phyloP scores from a whole-genome alignment of 2,797 vertebrate genomes.

The Simalia tracyae region DNA sequence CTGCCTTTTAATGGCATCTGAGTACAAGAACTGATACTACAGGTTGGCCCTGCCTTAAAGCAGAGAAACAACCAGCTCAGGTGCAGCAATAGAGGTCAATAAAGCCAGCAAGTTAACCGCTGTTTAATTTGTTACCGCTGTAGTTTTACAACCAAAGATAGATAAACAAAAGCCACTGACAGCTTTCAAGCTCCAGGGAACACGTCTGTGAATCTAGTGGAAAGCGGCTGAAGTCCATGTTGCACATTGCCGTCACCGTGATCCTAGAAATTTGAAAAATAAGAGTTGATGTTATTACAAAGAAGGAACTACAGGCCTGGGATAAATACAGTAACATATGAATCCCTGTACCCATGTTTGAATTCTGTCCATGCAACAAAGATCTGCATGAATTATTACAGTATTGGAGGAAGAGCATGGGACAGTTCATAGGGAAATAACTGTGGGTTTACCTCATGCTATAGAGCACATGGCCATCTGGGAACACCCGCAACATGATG shows the following conservation, averaged over 20 bases:
- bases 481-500: conserved; percentile 94
- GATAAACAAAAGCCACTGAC: conserved; percentile 72
- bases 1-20: not conserved
- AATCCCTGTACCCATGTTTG: not conserved
- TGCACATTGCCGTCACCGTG: conserved; percentile 93
- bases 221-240: conserved; percentile 96
- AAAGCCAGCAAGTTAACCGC: not conserved
- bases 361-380: not conserved
- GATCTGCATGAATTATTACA: not conserved
- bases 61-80: not conserved
- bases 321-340: not conserved
- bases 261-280: conserved; percentile 75
- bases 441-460: conserved; percentile 85
- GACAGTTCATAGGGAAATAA: not conserved
- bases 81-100: not conserved
- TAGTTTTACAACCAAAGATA: not conserved
- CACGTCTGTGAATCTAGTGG: conserved; percentile 94
- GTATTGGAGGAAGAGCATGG: not conserved
- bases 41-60: not conserved
- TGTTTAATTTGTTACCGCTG: not conserved
- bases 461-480: conserved; percentile 94
- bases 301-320: not conserved
- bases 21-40: not conserved
- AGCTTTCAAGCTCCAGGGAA: conserved; percentile 93
- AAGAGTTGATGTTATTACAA: not conserved